Evolutionary conservation across 2,888 invertebrate genomes (phyloP), one percentile per base, ranked within the genome.

Genomic region (Nineta flava): DNA sequence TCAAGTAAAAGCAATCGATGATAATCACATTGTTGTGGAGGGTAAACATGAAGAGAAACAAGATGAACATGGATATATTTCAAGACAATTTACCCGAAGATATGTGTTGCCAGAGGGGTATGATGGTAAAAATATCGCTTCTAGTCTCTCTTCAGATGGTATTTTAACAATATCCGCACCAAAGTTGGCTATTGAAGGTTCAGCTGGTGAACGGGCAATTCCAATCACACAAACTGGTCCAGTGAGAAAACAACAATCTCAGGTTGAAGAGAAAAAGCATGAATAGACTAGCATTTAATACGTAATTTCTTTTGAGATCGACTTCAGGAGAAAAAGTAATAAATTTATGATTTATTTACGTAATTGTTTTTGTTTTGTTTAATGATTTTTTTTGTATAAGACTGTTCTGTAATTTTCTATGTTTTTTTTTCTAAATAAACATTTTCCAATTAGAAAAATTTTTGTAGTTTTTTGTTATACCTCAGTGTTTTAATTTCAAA

Each of bases 41-140:
- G 82, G 81, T 49, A 83, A 78, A 57, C 85, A 86, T 60, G 83
- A 83, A 58, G 84, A 85, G 63, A 81, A 78, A 54, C 76, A 74
- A 52, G 85, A 85, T 59, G 83, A 84, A 55, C 83, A 84, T 55
- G 81, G 81, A 6, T 78, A 63, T 62, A 74, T 87, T 47, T 79
- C 83, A 6, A 72, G 85, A 7, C 83, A 85, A 61, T 83, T 86
- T 63, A 76, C 75, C 2, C 73, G 85, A 41, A 63, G 69, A 55
- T 72, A 71, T 59, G 61, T 67, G 52, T 56, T 72, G 50, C 72
- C 73, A 17, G 56, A 65, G 52, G 65, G 66, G 53, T 68, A 69
- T 55, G 66, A 71, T 51, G 61, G 68, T 15, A 61, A 61, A 44
- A 61, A 62, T 46, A 61, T 72, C 45, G 64, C 62, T 48, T 71